Evolutionary conservation across 1,140 invertebrate genomes (phyloP), one percentile per base, ranked within the genome.

Genomic region (Lycorma delicatula): DNA sequence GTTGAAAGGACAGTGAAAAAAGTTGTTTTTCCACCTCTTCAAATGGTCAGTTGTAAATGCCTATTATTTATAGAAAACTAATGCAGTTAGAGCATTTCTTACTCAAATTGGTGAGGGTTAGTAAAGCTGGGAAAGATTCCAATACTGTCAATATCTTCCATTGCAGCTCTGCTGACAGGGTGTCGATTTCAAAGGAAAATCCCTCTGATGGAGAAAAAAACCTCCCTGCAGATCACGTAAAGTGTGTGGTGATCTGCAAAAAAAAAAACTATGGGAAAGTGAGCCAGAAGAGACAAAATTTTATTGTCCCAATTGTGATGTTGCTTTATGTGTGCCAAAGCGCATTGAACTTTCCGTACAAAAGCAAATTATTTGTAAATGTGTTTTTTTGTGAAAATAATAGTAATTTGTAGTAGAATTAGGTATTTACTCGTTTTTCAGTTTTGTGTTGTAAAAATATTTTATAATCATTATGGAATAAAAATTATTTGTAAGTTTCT

Each of bases 291-390:
- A 41, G 20, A 20, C n/a, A 41, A 41, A n/a, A 41, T 41, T 16
- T 41, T 41, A 16, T 12, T 41, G 38, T 20, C 38, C 38, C 20
- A n/a, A 41, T n/a, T 41, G 38, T 41, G 38, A 41, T 41, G 12
- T 41, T 41, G 38, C 38, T n/a, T 41, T 12, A 20, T 41, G 38
- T 41, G 38, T 41, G 38, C 38, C n/a, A 20, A 41, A 41, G n/a
- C n/a, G n/a, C 20, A 16, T 41, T n/a, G 20, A 41, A 16, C 20
- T 16, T 41, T 41, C 20, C 38, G 20, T 41, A 41, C 38, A n/a
- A 41, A 41, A 20, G 38, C 38, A n/a, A 41, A 41, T 41, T 41
- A 41, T 41, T n/a, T n/a, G n/a, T n/a, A n/a, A n/a, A n/a, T n/a
- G n/a, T n/a, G n/a, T n/a, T n/a, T n/a, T n/a, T n/a, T n/a, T n/a